phyloP scores from a whole-genome alignment of 30 jellyfish, hydroid and myxozoan genomes.

The Pelagia noctiluca region DNA sequence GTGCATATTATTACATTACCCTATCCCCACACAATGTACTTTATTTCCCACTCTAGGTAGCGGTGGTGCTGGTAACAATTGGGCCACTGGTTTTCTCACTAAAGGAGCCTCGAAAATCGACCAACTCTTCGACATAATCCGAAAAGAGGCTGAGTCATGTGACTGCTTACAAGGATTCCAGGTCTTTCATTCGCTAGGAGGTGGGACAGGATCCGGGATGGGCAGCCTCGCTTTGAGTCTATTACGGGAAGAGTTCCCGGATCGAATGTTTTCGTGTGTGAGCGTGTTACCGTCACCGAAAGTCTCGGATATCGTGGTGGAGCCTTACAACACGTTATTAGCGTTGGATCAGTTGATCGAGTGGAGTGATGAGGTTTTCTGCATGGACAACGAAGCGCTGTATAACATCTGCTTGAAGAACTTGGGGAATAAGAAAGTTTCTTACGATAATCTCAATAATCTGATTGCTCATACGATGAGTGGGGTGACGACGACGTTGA shows the following conservation, averaged over 20 bases:
- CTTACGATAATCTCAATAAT: conserved; percentile 74
- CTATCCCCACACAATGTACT: too few species aligned
- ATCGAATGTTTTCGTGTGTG: conserved; percentile 81
- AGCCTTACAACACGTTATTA: conserved; percentile 93
- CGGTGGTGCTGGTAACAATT: conserved; percentile 98
- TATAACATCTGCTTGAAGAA: conserved; percentile 82
- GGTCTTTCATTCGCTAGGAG: conserved; percentile 95
- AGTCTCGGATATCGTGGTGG: conserved; percentile 99
- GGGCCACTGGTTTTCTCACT: conserved; percentile 93
- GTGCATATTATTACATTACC: too few species aligned
- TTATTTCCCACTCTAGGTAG: conserved; percentile 54
- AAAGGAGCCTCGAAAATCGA: conserved; percentile 86
- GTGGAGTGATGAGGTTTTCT: conserved; percentile 91
- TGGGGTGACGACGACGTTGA: conserved; percentile 93
- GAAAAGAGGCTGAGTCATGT: conserved; percentile 94
- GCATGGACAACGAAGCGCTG: conserved; percentile 98
- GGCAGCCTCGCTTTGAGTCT: conserved; percentile 83
- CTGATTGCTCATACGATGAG: conserved; percentile 88
- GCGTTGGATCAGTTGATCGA: conserved; percentile 90
- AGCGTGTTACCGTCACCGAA: conserved; percentile 97
- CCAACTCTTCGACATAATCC: conserved; percentile 77
- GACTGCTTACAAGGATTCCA: conserved; percentile 98
- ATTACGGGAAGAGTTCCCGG: conserved; percentile 98
- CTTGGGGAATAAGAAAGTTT: conserved; percentile 56
- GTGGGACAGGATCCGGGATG: conserved; percentile 99